These are phyloP conservation scores for Carterocephalus palaemon DNA, from an alignment of 2,888 invertebrate species.

Conservation along the genomic window DNA sequence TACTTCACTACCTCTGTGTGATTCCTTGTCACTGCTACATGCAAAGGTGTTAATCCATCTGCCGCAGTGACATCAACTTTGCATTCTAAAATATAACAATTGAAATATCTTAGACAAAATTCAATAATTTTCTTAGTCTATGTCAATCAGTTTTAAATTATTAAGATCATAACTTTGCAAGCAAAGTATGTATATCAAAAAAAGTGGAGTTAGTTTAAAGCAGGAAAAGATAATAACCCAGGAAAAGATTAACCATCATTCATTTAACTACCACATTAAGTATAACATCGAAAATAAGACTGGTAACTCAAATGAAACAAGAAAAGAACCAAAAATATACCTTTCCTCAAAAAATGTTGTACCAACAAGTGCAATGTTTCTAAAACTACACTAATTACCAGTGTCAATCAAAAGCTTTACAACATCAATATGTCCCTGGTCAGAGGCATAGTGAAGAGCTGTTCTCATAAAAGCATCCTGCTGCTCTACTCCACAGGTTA, in stretches of 20 bases:
- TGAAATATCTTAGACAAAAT: conserved; percentile 8
- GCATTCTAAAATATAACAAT: conserved; percentile 58
- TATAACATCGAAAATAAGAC: too few species aligned
- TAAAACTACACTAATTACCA: conserved; percentile 55
- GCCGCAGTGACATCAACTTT: conserved; percentile 82
- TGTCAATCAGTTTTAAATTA: too few species aligned
- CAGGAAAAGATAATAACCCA: not conserved
- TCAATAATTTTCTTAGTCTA: too few species aligned
- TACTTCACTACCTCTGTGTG: conserved; percentile 77
- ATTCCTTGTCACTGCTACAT: conserved; percentile 81
- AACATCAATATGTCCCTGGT: conserved; percentile 81
- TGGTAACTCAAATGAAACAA: not conserved
- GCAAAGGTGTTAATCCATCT: conserved; percentile 83
- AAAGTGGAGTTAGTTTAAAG: too few species aligned
- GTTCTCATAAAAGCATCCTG: conserved; percentile 82
- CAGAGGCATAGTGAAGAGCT: conserved; percentile 86
- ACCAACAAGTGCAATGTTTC: conserved; percentile 20
- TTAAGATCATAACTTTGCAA: too few species aligned
- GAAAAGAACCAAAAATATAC: conserved; percentile 15
- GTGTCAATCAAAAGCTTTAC: conserved; percentile 80
- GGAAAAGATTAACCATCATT: too few species aligned
- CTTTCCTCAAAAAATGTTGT: conserved; percentile 16
- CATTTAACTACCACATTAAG: too few species aligned
- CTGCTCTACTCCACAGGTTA: conserved; percentile 78
- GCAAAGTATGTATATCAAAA: too few species aligned